These are phyloP conservation scores for Homarus americanus DNA, from an alignment of 1,140 invertebrate species.

Conservation along the genomic window DNA sequence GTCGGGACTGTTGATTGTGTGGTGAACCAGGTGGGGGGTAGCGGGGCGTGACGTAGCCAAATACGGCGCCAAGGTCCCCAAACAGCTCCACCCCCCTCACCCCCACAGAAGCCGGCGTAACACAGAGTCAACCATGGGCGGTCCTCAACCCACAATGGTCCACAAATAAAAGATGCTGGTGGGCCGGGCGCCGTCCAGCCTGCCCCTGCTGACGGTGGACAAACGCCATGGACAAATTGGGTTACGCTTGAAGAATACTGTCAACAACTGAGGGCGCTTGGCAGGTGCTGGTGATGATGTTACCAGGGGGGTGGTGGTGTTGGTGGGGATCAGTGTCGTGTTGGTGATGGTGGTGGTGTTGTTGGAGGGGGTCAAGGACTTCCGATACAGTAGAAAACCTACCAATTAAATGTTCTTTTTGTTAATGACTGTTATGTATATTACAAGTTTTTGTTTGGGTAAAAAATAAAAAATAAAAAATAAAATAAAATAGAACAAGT, in stretches of 20 bases:
- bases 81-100: too few relatives aligned
- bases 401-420: too few relatives aligned
- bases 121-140: too few relatives aligned
- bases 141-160: constrained; percentile 1
- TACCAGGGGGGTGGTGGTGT: background rate
- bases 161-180: constrained; percentile 22
- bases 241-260: constrained; percentile 28
- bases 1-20: too few relatives aligned
- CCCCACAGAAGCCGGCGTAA: background rate
- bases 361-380: too few relatives aligned
- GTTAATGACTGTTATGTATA: too few relatives aligned
- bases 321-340: background rate
- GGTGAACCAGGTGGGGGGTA: constrained; percentile 14
- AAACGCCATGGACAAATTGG: constrained; percentile 26
- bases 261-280: constrained; percentile 15
- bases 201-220: constrained; percentile 23
- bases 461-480: too few relatives aligned
- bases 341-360: too few relatives aligned
- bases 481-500: too few relatives aligned
- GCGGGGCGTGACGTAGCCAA: constrained; percentile 18
- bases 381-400: too few relatives aligned
- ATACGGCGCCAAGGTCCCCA: background rate
- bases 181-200: constrained; percentile 2
- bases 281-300: constrained; percentile 38
- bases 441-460: too few relatives aligned